phyloP scores from a whole-genome alignment of 2,888 invertebrate genomes.

The Macrostomum cliftonense region DNA sequence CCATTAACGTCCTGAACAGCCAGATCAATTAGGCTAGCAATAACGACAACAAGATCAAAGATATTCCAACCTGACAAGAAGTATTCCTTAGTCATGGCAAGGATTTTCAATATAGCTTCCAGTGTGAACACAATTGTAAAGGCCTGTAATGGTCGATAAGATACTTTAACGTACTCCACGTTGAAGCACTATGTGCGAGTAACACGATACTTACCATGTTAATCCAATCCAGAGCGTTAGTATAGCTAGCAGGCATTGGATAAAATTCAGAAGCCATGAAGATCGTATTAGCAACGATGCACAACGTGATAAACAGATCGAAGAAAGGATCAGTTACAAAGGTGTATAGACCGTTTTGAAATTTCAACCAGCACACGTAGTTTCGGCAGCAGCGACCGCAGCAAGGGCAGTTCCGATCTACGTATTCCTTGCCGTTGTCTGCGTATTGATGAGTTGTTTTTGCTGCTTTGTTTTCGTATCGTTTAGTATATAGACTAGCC shows the following conservation, averaged over 20 bases:
- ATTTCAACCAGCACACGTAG: slow-evolving; percentile 63
- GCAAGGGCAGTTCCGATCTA: slow-evolving; percentile 68
- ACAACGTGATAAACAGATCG: slow-evolving; percentile 76
- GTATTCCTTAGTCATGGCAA: slow-evolving; percentile 72
- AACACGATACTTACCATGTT: slow-evolving; percentile 23
- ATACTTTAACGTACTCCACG: no score
- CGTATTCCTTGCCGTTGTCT: not conserved
- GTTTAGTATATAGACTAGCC: not conserved
- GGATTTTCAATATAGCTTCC: slow-evolving; percentile 75
- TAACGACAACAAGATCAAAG: slow-evolving; percentile 79
- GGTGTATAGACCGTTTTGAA: slow-evolving; percentile 55
- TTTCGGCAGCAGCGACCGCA: slow-evolving; percentile 68
- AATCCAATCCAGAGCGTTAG: slow-evolving; percentile 15
- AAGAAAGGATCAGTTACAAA: slow-evolving; percentile 78
- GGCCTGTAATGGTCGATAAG: slow-evolving; percentile 44
- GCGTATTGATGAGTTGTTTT: not conserved
- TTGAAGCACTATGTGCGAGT: no score
- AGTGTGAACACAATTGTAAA: slow-evolving; percentile 85
- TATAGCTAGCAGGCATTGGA: slow-evolving; percentile 17
- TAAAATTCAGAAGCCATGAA: slow-evolving; percentile 66
- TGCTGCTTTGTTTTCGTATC: not conserved
- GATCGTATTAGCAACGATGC: slow-evolving; percentile 76
- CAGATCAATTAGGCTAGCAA: slow-evolving; percentile 38
- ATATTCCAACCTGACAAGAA: slow-evolving; percentile 87
- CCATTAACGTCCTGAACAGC: slow-evolving; percentile 66